Evolutionary conservation across 2,797 vertebrate species (phyloP), one percentile per base, ranked within the genome.

Genomic region (Mormyrus proboscirostris): DNA sequence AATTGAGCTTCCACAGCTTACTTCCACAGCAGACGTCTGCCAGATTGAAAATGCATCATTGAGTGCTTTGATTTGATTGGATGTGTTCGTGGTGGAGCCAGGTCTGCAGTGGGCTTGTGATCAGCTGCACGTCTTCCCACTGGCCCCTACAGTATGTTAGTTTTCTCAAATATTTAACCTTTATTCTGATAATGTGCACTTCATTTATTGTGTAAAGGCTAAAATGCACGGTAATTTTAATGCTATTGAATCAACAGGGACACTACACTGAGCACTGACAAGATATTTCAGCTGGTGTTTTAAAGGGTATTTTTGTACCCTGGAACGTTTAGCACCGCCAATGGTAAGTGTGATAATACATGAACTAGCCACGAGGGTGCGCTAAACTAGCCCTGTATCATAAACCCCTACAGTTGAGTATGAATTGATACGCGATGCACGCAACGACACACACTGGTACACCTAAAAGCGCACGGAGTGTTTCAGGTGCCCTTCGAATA

Each of bases 51-150:
- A 1, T 47, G 29, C 16, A 49, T 86, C 65, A 12, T 73, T 38
- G 57, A 44, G 86, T 84, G 33, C 6, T 90, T 73, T 73, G 29
- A 38, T 73, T 73, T 73, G 65, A 73, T 38, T 38, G 33, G 22
- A 73, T 73, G 33, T 99, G 90, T 98, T 96, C 93, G 95, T 96
- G 0, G 97, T 97, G 4, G 97, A 98, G 93, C 96, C 97, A 0
- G 98, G 97, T 5, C 92, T 96, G 2, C 98, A 97, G 94, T 97
- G 98, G 93, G 97, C 98, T 59, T 99, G 99, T 0, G 98, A 99
- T 95, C 97, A 97, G 86, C 96, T 99, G 86, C 97, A 97, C 92
- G 99, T 99, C 98, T 99, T 8, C 22, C n/a, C 59, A 3, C 8
- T 62, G 59, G 59, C 22, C 22, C 98, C 44, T 99, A 33, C 29